Evolutionary conservation across 1,140 invertebrate species (phyloP), one percentile per base, ranked within the genome.

Genomic region (Oedothorax gibbosus): DNA sequence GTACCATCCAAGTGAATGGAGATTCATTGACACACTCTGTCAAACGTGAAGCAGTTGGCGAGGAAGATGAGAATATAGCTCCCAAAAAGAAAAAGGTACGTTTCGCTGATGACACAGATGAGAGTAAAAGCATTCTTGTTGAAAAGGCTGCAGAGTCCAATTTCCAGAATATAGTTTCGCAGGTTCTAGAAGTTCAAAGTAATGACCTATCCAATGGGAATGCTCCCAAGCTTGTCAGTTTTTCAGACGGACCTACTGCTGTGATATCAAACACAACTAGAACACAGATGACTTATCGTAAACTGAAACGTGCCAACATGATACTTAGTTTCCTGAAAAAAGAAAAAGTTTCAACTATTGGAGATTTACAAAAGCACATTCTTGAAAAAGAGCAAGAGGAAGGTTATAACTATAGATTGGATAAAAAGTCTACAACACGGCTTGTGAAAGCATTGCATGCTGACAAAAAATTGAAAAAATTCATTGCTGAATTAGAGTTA

Each of bases 401-500:
- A 90, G 92, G 92, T 0, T 91, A 91, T 69, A 88, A 90, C 90
- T 56, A 87, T 5, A 92, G 90, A 86, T 92, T 94, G 21, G 93
- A 94, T 87, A 92, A 92, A 69, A 93, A 93, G 88, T 93, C 93
- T 2, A 88, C 94, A 9, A 80, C 91, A 2, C 89, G 93, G 71
- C 87, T 94, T 10, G 87, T 94, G 12, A 88, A 91, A 66, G 92
- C 91, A 87, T 89, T 94, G 53, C 89, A 90, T 0, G 89, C 90
- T 68, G 92, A 93, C 35, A 92, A 93, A 7, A 90, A 93, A 62
- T 89, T 94, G 0, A 93, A 93, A 88, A 90, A 91, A 53, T 91
- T 93, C 2, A 92, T 92, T 88, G 88, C 93, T 18, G 90, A 90
- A 2, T 87, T 94, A 54, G 91, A 89, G 75, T 89, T 88, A 49